These are phyloP conservation scores for Pycnonotus jocosus DNA, from an alignment of 2,113 vertebrate genomes.

Conservation along the genomic window DNA sequence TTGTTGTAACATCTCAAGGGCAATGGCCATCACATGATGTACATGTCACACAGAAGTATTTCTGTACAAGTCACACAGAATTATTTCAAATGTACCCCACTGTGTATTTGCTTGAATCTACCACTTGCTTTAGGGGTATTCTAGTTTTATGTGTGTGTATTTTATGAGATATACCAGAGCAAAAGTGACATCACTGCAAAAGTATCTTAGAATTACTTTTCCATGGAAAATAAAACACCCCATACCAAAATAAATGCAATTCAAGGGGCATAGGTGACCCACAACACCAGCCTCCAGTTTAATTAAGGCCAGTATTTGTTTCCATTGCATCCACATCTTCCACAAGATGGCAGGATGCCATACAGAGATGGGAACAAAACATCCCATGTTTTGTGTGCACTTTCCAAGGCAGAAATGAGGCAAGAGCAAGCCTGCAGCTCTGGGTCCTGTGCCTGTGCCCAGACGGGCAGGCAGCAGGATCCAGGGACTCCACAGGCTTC, in stretches of 20 bases:
- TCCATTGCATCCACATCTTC: background rate
- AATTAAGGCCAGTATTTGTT: background rate
- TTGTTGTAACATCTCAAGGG: background rate
- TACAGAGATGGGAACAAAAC: background rate
- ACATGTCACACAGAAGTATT: background rate
- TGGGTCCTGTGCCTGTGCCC: background rate
- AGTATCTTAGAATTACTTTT: background rate
- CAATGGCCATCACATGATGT: rapidly evolving
- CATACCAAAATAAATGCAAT: background rate
- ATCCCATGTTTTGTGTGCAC: background rate
- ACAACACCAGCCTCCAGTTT: background rate
- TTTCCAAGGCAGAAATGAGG: background rate
- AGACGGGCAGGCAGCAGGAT: background rate
- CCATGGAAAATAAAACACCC: background rate
- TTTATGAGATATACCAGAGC: background rate
- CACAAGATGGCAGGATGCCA: background rate
- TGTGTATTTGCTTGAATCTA: background rate
- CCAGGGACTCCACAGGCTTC: background rate
- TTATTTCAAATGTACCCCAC: background rate
- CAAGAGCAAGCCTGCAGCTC: background rate
- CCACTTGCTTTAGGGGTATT: background rate
- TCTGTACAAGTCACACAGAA: background rate
- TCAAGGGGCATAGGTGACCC: background rate
- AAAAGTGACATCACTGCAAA: background rate
- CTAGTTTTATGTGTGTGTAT: background rate